Base-by-base conservation (phyloP, 2,797 vertebrate species). In the Malurus splendens region DNA sequence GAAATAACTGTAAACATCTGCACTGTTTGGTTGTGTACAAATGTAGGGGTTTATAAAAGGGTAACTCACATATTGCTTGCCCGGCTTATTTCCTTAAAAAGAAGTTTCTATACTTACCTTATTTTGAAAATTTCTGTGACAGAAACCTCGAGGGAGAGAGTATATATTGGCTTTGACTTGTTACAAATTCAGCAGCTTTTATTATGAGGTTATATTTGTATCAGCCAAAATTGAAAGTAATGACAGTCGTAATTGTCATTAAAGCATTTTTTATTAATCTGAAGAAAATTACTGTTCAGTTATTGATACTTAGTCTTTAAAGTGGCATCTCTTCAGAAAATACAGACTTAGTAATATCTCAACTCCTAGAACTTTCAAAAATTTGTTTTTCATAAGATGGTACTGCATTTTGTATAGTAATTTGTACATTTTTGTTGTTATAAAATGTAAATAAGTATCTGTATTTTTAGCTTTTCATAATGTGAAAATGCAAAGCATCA, bases 361-460 rank as follows among this genome's bases (percentile, higher is more conserved):
- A 65, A 84, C 39, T 67, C 54, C n/a, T 90, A 44, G 41, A 92
- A 89, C 44, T 75, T 90, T 32, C 5, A 38, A 71, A 70, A 54
- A 39, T 12, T 47, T 64, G 23, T 50, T 87, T 89, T 83, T 75
- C 74, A 84, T 66, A 27, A 79, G 55, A 23, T 64, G 62, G 28
- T 78, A 44, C 66, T 86, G 77, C 73, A 41, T 89, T 92, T 92
- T 95, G 86, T 84, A 57, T 82, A 90, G 87, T 12, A 76, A 78
- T 77, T 86, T 94, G 75, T 93, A 87, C 44, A 38, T 48, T 87
- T 86, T 83, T 86, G 20, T 90, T 92, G 39, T 87, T 93, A 77
- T 4, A 64, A 91, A 85, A 77, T 90, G 89, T 93, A 93, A 94
- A 86, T 67, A 91, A 78, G 33, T 87, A 82, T 71, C 50, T 84